Base-by-base conservation (phyloP, 2,797 vertebrate species). In the Fistularia commersonii region DNA sequence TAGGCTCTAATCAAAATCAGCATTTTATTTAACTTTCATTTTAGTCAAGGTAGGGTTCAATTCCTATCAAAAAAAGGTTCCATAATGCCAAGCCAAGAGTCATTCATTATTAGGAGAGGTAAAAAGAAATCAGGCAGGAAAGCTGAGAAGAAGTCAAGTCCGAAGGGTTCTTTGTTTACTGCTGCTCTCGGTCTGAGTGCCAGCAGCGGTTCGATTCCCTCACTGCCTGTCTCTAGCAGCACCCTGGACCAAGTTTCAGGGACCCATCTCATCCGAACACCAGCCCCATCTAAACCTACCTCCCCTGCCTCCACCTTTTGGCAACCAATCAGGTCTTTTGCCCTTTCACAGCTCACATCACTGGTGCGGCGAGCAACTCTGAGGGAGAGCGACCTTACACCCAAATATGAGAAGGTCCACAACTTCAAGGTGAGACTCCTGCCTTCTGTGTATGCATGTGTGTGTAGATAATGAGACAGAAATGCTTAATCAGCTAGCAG, bases 321-420 rank as follows among this genome's bases (percentile, higher is more conserved):
- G 96, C 93, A 94, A 90, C 95, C 96, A 90, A 94, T 99, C 75
- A 93, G 95, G 93, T 93, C 95, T 82, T 99, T 99, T 95, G 95
- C 95, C 92, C 95, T 97, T 95, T 99, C 95, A 3, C 97, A 99
- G 97, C 87, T 99, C 81, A 98, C 96, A 45, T 98, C 97, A 33
- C 90, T 99, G 81, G 96, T 99, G 82, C 91, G 96, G 74, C 92
- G 97, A 83, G 95, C 96, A 74, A 99, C 97, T 54, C 90, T 99
- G 90, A 98, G 95, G 88, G 97, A 99, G 89, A 98, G 93, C 33
- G 95, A 99, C 54, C 86, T 95, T 48, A 83, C 90, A 46, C 93
- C 95, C 55, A 98, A 98, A 81, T 98, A 99, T 36, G 96, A 99
- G 87, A 99, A 99, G 90, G 89, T 96, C 75, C 97, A 98, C 90